Evolutionary conservation across 2,113 vertebrate species (phyloP), one percentile per base, ranked within the genome.

Genomic region (Cephalopholis sonnerati): DNA sequence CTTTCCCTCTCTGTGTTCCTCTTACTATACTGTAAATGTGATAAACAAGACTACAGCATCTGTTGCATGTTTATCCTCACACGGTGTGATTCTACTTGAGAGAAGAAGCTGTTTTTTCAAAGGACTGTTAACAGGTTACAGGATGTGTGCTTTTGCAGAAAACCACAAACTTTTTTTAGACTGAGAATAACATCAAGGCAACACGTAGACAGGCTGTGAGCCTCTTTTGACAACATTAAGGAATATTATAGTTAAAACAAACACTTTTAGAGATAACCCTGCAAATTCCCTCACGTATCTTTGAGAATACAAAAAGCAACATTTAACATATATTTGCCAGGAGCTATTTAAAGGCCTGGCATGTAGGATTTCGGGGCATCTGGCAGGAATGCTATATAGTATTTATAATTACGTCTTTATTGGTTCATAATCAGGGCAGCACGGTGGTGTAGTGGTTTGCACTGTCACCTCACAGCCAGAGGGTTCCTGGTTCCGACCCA

Each of bases 91-190:
- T 46, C 18, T 22, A 16, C 32, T 46, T 25, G n/a, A 22, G 9
- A 16, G 12, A 10, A 54, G 10, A 12, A 20, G 22, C 7, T 15
- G 2, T 4, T 9, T 41, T 68, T 54, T 69, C 46, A 61, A 46
- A 58, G 20, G 46, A 24, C 24, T 70, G 77, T 76, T 62, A 2
- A 50, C 29, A 58, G 7, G 1, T 27, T 32, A 88, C 92, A 94
- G 93, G 93, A 94, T 92, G 93, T 93, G 79, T 81, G 88, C 87
- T 92, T 87, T 77, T 93, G 95, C 93, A 94, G 65, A 88, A 94
- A 95, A 90, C 95, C 95, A 93, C 95, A 93, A 74, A 20, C 55
- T 51, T 71, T 65, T 66, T 77, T 65, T 55, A 71, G 58, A 69
- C 29, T 48, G 27, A 24, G 58, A 46, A 48, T 24, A n/a, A 27